Evolutionary conservation across 1,140 invertebrate species (phyloP).

Genomic region (Matsumurasca onukii): DNA sequence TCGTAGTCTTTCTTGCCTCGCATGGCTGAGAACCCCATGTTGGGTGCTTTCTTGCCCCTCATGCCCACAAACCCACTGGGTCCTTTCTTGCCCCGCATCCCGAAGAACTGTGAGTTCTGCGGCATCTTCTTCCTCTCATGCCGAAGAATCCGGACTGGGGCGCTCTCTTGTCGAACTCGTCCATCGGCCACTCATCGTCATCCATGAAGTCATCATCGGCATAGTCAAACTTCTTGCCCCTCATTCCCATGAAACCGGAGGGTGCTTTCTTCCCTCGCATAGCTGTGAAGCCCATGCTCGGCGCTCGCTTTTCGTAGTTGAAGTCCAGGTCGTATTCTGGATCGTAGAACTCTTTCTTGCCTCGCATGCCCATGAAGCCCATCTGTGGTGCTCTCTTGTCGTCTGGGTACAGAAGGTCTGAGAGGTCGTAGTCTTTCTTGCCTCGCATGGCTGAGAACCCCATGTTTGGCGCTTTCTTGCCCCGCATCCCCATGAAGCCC

Average conservation of each 20-base stretch:
- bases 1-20: conserved; percentile 56
- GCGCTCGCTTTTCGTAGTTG: conserved; percentile 49
- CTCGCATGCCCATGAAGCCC: conserved; percentile 48
- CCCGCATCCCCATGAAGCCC: conserved; percentile 37
- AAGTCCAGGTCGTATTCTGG: conserved; percentile 29
- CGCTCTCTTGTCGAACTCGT: conserved; percentile 45
- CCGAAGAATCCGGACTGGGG: conserved; percentile 46
- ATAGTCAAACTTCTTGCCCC: conserved; percentile 57
- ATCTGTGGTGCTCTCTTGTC: conserved; percentile 42
- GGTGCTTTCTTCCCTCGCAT: conserved; percentile 63
- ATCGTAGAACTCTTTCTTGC: conserved; percentile 44
- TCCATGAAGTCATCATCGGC: conserved; percentile 26
- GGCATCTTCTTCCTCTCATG: conserved; percentile 43
- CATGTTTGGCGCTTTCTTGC: conserved; percentile 45
- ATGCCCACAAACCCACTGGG: conserved; percentile 36
- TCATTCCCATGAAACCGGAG: conserved; percentile 69
- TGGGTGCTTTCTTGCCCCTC: conserved; percentile 41
- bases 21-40: conserved; percentile 59
- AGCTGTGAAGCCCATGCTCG: conserved; percentile 57
- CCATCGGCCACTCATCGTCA: conserved; percentile 38
- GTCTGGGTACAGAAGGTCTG: neutral
- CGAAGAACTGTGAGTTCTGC: conserved; percentile 36
- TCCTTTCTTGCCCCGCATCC: conserved; percentile 35
- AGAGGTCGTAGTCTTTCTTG: conserved; percentile 50
- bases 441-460: conserved; percentile 62